Evolutionary conservation across 2,888 invertebrate genomes (phyloP).

Genomic region (Drosophila anceps): DNA sequence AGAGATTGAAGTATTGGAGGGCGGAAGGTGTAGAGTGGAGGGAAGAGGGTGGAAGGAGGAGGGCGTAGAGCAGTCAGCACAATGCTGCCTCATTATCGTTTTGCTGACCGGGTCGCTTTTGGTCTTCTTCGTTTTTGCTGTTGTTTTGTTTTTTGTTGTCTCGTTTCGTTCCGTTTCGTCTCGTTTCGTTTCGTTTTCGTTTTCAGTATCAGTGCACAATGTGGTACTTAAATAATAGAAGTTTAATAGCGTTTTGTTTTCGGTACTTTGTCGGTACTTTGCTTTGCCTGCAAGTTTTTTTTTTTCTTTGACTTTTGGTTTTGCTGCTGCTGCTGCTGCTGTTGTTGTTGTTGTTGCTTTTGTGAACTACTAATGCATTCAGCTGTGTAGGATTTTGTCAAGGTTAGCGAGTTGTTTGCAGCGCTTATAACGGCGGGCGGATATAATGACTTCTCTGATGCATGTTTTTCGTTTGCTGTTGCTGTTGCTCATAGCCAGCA

Average conservation of each 20-base stretch:
- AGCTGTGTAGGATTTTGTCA: conserved; percentile 85
- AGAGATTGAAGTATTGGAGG: conserved; percentile 24
- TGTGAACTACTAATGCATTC: conserved; percentile 84
- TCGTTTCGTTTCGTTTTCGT: conserved; percentile 46
- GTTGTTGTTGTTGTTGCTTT: conserved; percentile 36
- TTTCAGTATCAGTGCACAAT: conserved; percentile 82
- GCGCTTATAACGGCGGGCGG: conserved; percentile 60
- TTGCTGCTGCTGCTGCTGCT: conserved; percentile 17
- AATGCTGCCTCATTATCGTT: conserved; percentile 75
- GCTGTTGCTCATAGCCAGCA: conserved; percentile 48
- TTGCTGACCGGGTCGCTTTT: conserved; percentile 61
- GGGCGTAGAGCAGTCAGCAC: conserved; percentile 27
- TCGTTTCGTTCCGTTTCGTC: conserved; percentile 26
- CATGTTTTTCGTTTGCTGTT: conserved; percentile 35
- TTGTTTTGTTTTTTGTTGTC: conserved; percentile 15
- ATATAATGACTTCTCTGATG: conserved; percentile 78
- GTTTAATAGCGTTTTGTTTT: conserved; percentile 80
- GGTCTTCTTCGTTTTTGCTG: conserved; percentile 49
- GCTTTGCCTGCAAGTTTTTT: conserved; percentile 72
- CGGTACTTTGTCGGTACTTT: conserved; percentile 63
- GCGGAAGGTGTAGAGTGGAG: neutral
- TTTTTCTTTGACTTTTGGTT: conserved; percentile 38
- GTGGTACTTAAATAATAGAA: conserved; percentile 83
- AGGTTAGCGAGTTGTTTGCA: conserved; percentile 75
- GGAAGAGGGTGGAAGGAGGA: neutral